A percentile compares a stretch with the other conserved stretches of the same genome.
These are phyloP conservation scores for Eospalax fontanierii DNA, from an alignment of 2,797 vertebrate genomes.

Conservation along the genomic window DNA sequence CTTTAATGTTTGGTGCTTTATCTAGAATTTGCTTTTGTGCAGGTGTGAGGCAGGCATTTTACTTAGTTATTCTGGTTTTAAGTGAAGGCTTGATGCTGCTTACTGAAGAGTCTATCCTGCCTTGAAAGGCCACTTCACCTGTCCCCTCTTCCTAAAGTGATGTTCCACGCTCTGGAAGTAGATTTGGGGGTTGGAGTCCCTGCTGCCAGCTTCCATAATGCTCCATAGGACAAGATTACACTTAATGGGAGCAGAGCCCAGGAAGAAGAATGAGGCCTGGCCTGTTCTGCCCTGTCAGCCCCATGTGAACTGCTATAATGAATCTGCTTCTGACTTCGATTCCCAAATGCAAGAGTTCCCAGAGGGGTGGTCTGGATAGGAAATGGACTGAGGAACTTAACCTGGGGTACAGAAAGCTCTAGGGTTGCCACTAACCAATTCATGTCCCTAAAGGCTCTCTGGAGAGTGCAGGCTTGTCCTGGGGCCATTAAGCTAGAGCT, in stretches of 20 bases:
- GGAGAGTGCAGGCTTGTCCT: not conserved
- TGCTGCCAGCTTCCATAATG: accelerated
- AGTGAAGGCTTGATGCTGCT: not conserved
- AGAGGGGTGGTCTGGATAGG: not conserved
- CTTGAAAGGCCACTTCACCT: not conserved
- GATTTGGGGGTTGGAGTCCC: not conserved
- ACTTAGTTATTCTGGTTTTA: not conserved
- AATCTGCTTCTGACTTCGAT: not conserved
- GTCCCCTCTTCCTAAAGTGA: not conserved
- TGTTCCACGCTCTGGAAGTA: not conserved
- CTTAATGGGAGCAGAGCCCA: not conserved
- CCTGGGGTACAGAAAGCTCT: not conserved
- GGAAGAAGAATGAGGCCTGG: not conserved
- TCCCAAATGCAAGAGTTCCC: not conserved
- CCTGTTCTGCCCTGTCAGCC: not conserved
- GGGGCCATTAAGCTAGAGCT: not conserved
- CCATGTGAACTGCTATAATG: not conserved
- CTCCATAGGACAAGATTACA: not conserved
- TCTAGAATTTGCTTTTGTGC: constrained; percentile 50
- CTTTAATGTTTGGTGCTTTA: constrained; percentile 17
- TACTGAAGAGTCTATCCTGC: not conserved
- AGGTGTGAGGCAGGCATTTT: not conserved
- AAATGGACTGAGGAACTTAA: not conserved
- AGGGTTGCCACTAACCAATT: not conserved
- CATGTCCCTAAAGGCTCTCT: not conserved